Evolutionary conservation across 2,888 invertebrate species (phyloP).

Genomic region (Corbicula japonica): DNA sequence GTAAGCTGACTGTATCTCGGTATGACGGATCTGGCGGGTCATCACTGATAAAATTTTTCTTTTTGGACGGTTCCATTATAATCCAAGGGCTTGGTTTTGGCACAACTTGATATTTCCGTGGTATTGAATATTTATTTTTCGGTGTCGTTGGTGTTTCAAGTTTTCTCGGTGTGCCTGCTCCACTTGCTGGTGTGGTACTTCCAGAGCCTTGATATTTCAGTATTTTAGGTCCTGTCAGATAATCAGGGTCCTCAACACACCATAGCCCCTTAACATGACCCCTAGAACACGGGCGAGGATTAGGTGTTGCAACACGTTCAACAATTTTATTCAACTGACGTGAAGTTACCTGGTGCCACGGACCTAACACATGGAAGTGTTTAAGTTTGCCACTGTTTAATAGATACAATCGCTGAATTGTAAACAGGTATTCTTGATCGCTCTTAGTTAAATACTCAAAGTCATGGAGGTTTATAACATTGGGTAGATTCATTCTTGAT

Average conservation of each 20-base stretch:
- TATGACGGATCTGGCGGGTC: constrained; percentile 66
- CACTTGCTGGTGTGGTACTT: constrained; percentile 13
- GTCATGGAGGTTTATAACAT: constrained; percentile 62
- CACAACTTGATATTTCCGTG: constrained; percentile 63
- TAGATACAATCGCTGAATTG: constrained; percentile 59
- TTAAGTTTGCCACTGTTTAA: constrained; percentile 70
- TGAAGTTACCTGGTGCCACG: constrained; percentile 72
- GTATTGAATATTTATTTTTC: constrained; percentile 62
- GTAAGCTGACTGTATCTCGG: constrained; percentile 12
- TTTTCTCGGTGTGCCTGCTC: constrained; percentile 11
- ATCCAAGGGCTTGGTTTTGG: constrained; percentile 68
- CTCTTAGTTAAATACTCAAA: constrained; percentile 68
- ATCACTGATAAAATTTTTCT: constrained; percentile 64
- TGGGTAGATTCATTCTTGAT: constrained; percentile 59
- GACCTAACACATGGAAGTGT: constrained; percentile 71
- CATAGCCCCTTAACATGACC: constrained; percentile 69
- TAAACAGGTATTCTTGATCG: constrained; percentile 62
- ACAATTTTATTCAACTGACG: constrained; percentile 64
- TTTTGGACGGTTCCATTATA: constrained; percentile 68
- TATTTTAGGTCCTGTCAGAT: constrained; percentile 60
- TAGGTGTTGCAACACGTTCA: constrained; percentile 66
- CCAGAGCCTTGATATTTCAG: constrained; percentile 52
- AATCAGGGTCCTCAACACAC: constrained; percentile 71
- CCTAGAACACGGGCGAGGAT: constrained; percentile 66
- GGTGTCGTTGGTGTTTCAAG: constrained; percentile 40